Percentiles rank a stretch among this genome's conserved stretches.
phyloP scores from a whole-genome alignment of 1,140 invertebrate species.

The Drosophila kikkawai region DNA sequence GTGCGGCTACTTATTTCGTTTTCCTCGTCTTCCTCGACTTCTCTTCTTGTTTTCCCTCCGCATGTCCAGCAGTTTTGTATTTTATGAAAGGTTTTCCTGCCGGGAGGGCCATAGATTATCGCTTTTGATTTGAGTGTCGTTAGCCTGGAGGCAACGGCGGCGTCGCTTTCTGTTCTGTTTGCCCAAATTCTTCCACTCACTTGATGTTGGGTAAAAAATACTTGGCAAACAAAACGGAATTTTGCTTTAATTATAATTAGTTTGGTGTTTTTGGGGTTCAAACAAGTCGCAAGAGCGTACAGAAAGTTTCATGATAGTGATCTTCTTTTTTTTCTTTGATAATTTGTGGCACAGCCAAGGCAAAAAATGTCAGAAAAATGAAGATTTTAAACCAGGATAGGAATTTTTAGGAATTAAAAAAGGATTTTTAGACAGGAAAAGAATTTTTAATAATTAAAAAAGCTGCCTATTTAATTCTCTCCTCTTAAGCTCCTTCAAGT shows the following conservation, averaged over 20 bases:
- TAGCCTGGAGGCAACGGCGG: slow-evolving; percentile 29
- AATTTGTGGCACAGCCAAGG: neutral
- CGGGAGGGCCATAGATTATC: slow-evolving; percentile 69
- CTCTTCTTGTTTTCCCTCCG: neutral
- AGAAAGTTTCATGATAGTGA: neutral
- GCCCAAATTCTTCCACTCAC: slow-evolving; percentile 38
- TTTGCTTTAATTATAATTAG: slow-evolving; percentile 70
- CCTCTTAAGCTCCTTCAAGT: no score
- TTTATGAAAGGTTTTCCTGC: slow-evolving; percentile 64
- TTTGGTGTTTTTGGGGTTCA: slow-evolving; percentile 26
- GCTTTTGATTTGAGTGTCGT: slow-evolving; percentile 72
- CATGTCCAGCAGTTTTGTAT: slow-evolving; percentile 18
- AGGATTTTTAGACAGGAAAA: no score
- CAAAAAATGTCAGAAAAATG: neutral
- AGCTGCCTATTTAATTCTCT: no score
- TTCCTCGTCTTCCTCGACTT: neutral
- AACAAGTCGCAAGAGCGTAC: neutral
- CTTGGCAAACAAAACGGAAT: slow-evolving; percentile 40
- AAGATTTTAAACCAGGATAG: neutral
- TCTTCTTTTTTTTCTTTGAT: neutral
- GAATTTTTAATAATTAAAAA: no score
- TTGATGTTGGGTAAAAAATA: slow-evolving; percentile 39
- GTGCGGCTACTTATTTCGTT: slow-evolving; percentile 67
- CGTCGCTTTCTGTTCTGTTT: slow-evolving; percentile 35
- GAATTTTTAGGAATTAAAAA: neutral